These are phyloP conservation scores for Hypothenemus hampei DNA, from an alignment of 1,140 invertebrate species.

Conservation along the genomic window DNA sequence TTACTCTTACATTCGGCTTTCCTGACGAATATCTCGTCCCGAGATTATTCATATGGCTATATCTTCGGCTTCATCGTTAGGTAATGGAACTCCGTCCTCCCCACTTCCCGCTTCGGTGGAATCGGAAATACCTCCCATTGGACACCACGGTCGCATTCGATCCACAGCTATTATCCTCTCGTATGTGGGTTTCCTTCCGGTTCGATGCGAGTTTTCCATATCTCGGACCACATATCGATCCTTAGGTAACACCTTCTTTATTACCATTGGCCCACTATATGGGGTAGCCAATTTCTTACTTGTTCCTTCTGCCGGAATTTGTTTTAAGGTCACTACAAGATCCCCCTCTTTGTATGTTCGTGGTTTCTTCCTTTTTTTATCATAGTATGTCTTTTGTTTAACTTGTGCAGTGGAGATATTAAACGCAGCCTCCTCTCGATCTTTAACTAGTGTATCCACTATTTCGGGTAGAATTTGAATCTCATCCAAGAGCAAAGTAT, in stretches of 20 bases:
- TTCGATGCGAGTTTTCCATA: no score
- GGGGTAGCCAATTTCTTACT: background rate
- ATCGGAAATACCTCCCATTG: conserved; percentile 9
- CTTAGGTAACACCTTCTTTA: no score
- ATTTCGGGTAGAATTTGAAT: background rate
- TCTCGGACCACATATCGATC: no score
- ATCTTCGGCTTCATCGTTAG: conserved; percentile 1
- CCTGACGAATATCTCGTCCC: conserved; percentile 12
- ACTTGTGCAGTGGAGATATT: no score
- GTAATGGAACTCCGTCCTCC: conserved; percentile 7
- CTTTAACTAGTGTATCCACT: background rate
- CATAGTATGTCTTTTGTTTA: background rate
- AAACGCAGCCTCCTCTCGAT: background rate
- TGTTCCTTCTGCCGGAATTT: background rate
- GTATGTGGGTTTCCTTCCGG: background rate
- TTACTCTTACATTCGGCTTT: conserved; percentile 6
- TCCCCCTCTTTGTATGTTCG: background rate
- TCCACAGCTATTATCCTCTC: conserved; percentile 13
- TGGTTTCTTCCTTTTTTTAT: background rate
- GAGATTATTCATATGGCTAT: background rate
- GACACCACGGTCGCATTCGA: conserved; percentile 19
- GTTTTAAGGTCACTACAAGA: background rate
- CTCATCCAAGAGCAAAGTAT: background rate
- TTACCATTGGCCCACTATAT: background rate
- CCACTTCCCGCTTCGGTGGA: conserved; percentile 7